A percentile compares a stretch with the other conserved stretches of the same genome.
Conservation (phyloP, 2,797 vertebrate species). For the Erethizon dorsatum region DNA sequence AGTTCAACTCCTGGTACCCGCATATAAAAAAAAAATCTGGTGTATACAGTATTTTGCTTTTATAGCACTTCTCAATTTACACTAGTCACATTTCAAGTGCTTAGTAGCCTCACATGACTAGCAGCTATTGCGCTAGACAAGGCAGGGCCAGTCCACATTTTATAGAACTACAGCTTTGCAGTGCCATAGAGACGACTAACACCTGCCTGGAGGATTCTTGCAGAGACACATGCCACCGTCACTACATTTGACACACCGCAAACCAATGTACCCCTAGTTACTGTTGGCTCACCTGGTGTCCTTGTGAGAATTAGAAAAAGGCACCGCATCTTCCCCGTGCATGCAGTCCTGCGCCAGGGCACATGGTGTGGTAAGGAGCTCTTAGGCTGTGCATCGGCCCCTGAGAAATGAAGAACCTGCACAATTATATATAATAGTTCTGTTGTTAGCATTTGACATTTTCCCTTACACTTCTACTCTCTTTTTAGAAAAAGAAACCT, state of each 20-base stretch:
- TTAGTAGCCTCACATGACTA: neutral
- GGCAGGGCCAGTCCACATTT: neutral
- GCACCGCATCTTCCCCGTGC: neutral
- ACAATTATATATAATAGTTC: neutral
- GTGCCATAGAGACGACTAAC: neutral
- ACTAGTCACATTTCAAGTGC: neutral
- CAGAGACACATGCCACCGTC: neutral
- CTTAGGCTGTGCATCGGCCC: neutral
- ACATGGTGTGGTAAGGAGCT: neutral
- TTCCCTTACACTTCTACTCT: conserved; percentile 1
- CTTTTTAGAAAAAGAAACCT: neutral
- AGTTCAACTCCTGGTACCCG: no score
- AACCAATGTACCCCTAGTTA: neutral
- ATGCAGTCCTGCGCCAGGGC: neutral
- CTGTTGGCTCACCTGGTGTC: neutral
- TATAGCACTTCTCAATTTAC: neutral
- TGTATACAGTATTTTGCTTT: neutral
- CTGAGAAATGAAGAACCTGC: neutral
- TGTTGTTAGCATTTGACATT: neutral
- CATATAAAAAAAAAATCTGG: neutral
- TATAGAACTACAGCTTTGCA: neutral
- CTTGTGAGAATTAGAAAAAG: conserved; percentile 34
- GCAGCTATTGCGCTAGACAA: neutral
- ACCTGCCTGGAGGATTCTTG: neutral
- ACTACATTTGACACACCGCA: neutral